Conservation (phyloP, 2,113 vertebrate species). For the Centropus unirufus region DNA sequence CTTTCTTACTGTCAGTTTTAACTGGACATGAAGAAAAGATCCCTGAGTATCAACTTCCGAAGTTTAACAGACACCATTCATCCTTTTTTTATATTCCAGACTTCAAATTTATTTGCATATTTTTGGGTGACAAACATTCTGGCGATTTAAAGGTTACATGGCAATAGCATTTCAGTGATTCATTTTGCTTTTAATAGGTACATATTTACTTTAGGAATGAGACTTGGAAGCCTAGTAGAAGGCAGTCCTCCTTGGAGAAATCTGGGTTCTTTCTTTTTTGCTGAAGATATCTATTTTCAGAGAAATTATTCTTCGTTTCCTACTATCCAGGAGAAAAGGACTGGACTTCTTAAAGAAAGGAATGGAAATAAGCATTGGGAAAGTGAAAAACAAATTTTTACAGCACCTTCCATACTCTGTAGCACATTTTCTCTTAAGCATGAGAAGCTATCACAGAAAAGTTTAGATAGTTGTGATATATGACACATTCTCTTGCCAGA, state of each 20-base stretch:
- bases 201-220: not conserved
- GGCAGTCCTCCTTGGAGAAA: not conserved
- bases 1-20: not conserved
- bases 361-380: not conserved
- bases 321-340: not conserved
- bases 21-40: not conserved
- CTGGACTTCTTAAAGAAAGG: not conserved
- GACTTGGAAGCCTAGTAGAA: not conserved
- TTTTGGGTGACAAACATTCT: not conserved
- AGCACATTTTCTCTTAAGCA: not conserved
- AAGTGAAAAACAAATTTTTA: not conserved
- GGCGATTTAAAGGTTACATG: not conserved
- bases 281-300: not conserved
- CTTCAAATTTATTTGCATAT: not conserved
- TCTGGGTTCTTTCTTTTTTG: not conserved
- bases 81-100: not conserved
- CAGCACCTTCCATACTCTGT: not conserved
- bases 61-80: not conserved
- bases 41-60: not conserved
- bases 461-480: conserved; percentile 13
- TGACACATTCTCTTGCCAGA: conserved; percentile 40
- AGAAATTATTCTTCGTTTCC: not conserved
- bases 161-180: not conserved
- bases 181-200: not conserved
- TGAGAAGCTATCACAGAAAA: not conserved